A percentile compares a stretch with the other conserved stretches of the same genome.
Conservation (phyloP, 2,888 invertebrate genomes). For the Unio delphinus region DNA sequence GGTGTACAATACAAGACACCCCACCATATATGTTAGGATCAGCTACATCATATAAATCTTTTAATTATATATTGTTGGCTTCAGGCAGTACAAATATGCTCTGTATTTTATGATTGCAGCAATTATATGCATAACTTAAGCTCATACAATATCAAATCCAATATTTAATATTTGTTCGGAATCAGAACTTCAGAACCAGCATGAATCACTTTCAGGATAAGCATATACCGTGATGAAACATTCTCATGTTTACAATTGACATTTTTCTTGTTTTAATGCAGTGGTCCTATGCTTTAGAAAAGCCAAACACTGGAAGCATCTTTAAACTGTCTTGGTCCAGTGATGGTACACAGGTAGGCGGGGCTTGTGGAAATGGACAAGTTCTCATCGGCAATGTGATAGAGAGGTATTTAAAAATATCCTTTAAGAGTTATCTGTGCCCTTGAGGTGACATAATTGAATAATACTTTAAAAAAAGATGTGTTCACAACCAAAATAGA, state of each 20-base stretch:
- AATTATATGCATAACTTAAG: too few relatives aligned
- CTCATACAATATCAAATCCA: neutral
- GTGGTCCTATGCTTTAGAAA: slow-evolving; percentile 96
- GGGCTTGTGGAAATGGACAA: slow-evolving; percentile 93
- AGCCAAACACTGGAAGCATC: slow-evolving; percentile 90
- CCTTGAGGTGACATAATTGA: too few relatives aligned
- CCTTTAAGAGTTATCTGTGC: too few relatives aligned
- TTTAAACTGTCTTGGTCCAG: slow-evolving; percentile 93
- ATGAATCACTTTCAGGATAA: neutral
- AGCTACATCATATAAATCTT: too few relatives aligned
- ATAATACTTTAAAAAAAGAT: too few relatives aligned
- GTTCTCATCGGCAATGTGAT: slow-evolving; percentile 93
- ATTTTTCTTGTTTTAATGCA: slow-evolving; percentile 69
- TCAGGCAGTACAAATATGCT: too few relatives aligned
- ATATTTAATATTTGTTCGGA: neutral
- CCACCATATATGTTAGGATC: too few relatives aligned
- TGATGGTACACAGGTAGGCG: slow-evolving; percentile 95
- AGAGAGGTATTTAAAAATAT: slow-evolving; percentile 77
- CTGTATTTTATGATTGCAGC: too few relatives aligned
- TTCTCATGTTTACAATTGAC: neutral
- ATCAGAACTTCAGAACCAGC: neutral
- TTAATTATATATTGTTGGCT: too few relatives aligned
- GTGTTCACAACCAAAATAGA: too few relatives aligned
- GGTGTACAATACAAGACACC: too few relatives aligned
- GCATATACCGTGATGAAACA: neutral